Percentiles rank a stretch among this genome's conserved stretches.
Conservation (phyloP, 2,888 invertebrate genomes). For the Synanthedon myopaeformis region DNA sequence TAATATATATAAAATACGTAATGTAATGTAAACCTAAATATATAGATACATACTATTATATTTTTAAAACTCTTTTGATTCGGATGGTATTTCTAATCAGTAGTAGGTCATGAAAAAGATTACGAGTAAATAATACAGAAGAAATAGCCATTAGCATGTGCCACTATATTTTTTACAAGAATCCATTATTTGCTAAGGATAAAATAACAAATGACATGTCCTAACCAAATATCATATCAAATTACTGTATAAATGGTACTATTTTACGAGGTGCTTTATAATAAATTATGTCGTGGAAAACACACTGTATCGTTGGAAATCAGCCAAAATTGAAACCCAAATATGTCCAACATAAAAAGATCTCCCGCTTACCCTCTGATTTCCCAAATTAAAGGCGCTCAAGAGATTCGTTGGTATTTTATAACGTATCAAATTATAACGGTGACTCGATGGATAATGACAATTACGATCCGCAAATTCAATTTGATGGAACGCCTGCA, state of each 20-base stretch:
- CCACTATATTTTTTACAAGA: too few relatives aligned
- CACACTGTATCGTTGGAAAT: conserved; percentile 26
- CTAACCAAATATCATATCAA: conserved; percentile 18
- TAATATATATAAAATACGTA: too few relatives aligned
- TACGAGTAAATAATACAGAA: too few relatives aligned
- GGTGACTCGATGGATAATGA: conserved; percentile 5
- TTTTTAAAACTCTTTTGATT: too few relatives aligned
- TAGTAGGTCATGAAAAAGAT: too few relatives aligned
- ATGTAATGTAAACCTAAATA: too few relatives aligned
- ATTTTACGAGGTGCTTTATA: conserved; percentile 22
- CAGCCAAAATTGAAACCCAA: conserved; percentile 21
- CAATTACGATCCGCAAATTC: conserved; percentile 5
- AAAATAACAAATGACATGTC: background rate
- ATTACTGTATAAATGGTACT: conserved; percentile 20
- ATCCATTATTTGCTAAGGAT: background rate
- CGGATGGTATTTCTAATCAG: too few relatives aligned
- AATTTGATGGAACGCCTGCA: too few relatives aligned
- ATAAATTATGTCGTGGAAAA: conserved; percentile 30
- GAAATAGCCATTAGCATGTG: too few relatives aligned
- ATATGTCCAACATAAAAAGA: conserved; percentile 9
- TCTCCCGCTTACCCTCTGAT: conserved; percentile 1
- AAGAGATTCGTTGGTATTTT: background rate
- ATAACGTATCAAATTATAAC: background rate
- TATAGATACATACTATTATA: too few relatives aligned
- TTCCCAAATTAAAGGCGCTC: background rate